Evolutionary conservation across 92 coral and sea anemone species (phyloP), one percentile per base, ranked within the genome.

Genomic region (Epizoanthus ramosus): DNA sequence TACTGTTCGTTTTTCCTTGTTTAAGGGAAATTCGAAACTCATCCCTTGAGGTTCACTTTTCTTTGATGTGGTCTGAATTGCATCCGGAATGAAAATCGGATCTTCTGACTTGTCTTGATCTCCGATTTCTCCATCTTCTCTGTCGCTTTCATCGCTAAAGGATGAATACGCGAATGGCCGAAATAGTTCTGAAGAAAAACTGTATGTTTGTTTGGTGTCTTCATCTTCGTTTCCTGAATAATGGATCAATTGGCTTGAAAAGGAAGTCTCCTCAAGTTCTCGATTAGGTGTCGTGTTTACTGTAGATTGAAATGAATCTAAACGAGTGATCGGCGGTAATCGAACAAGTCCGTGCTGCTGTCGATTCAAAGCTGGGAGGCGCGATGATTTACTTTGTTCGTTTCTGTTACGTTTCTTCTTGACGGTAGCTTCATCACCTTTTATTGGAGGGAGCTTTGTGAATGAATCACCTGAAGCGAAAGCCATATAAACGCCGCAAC

Each of bases 301-400:
- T 19, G 65, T 24, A 61, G 33, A 57, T 39, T 23, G 80, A 6
- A 52, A 54, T 4, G 89, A 83, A 53, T 93, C 92, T 39, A 92
- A 73, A 0, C 89, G 93, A 64, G 90, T 89, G 13, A 93, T 91
- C 74, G 98, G 98, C 25, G 98, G 98, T 17, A 93, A 47, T 9
- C 98, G 87, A 16, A 93, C 94, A 2, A 93, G 88, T 8, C 98
- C 98, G 22, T 93, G 98, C 64, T 84, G 82, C 63, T 93, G 89
- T 67, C 98, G 94, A 59, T 74, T 87, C 54, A 91, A 86, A 47
- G 85, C 83, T 18, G 73, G 76, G 31, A 79, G 24, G 6, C 52
- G 57, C 8, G 87, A 23, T 24, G 74, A 65, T 60, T 63, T 59
- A 21, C 81, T 31, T 25, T 71, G 66, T 15, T 74, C 80, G 39